Percentiles rank a stretch among this genome's conserved stretches.
These are phyloP conservation scores for Choloepus hoffmanni DNA, from an alignment of 2,113 vertebrate genomes.

Conservation along the genomic window DNA sequence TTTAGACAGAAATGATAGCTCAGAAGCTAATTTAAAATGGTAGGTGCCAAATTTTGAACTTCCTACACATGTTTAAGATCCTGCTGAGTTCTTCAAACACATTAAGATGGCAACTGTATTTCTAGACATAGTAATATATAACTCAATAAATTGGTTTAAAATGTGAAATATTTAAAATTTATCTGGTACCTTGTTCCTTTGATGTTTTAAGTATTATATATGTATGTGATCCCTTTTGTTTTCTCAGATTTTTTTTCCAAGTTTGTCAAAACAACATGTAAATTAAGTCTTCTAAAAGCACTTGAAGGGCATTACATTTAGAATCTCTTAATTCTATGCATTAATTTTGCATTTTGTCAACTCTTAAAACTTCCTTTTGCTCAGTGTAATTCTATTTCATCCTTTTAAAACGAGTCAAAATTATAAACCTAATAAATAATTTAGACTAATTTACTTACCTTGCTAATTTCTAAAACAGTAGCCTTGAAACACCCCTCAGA, in stretches of 20 bases:
- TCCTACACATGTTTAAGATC: not conserved
- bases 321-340: not conserved
- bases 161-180: constrained; percentile 32
- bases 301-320: constrained; percentile 7
- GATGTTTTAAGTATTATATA: not conserved
- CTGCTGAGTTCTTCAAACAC: not conserved
- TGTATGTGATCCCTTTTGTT: not conserved
- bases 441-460: constrained; percentile 6
- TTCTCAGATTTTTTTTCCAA: constrained; percentile 54
- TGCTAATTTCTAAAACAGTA: constrained; percentile 54
- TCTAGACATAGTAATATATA: not conserved
- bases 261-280: constrained; percentile 29
- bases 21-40: constrained; percentile 25
- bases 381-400: constrained; percentile 11
- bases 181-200: constrained; percentile 16
- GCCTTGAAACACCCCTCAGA: not conserved
- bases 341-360: constrained; percentile 48
- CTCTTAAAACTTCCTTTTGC: constrained; percentile 45
- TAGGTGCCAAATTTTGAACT: not conserved
- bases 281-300: constrained; percentile 11
- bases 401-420: constrained; percentile 59
- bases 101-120: not conserved
- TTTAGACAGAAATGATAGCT: not conserved
- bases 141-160: not conserved
- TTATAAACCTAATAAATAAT: constrained; percentile 30